Evolutionary conservation across 2,888 invertebrate species (phyloP), one percentile per base, ranked within the genome.

Genomic region (Slavum lentiscoides): DNA sequence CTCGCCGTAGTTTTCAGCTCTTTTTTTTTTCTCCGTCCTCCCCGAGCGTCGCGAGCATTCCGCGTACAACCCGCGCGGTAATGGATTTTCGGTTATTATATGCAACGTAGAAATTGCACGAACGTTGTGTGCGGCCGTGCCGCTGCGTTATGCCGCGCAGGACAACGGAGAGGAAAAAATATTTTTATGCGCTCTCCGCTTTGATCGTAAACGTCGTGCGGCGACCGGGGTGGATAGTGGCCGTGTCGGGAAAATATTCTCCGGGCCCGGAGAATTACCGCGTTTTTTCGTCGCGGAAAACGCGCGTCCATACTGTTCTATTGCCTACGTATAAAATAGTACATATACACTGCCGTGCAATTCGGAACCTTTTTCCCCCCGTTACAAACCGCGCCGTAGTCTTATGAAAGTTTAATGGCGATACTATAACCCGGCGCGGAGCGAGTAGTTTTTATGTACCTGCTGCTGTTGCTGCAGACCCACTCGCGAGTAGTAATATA

Each of bases 371-470:
- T 76, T 62, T 64, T 69, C 53, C n/a, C n/a, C n/a, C 67, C 61
- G 53, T 62, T 70, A 53, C 53, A 69, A 43, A 69, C 39, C 37
- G 30, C 30, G 30, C 30, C 30, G 30, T 69, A 37, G 69, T 62
- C 61, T 70, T 70, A 77, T 77, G 68, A 70, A 77, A 70, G 77
- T 77, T 77, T 77, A 77, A 77, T 77, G 70, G 37, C 5, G 37
- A 21, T n/a, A n/a, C n/a, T n/a, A n/a, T n/a, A n/a, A 30, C 30
- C 62, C 39, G 39, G n/a, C 66, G 58, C 23, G 30, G 17, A 55
- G 62, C 62, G 9, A 55, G 69, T 70, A 9, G 77, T 70, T 55
- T 77, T 77, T 70, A 55, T 30, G 30, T 30, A 30, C 30, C 30
- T 30, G 30, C 30, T 30, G 30, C 30, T 30, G 30, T 30, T 30